Evolutionary conservation across 1,140 invertebrate species (phyloP), one percentile per base, ranked within the genome.

Genomic region (Lasioglossum baleicum): DNA sequence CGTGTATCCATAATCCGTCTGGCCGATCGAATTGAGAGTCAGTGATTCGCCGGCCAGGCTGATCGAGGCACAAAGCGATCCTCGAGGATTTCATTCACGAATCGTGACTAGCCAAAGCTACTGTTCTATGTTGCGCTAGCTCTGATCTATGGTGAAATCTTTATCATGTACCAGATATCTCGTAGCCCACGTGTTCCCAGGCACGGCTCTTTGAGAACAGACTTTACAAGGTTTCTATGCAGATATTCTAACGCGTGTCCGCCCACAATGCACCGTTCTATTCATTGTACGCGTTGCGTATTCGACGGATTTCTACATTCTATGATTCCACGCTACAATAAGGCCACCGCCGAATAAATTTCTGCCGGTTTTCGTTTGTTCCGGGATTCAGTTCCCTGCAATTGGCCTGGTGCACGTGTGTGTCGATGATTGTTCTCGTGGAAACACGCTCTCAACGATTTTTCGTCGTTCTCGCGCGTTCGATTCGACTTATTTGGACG

Each of bases 101-200:
- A 63, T 81, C 65, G 78, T 74, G 75, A 81, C 76, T 73, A 31
- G 75, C 66, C 56, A n/a, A 35, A 15, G 76, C 81, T 80, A 82
- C 81, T 35, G 69, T 60, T 22, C 74, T 26, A 75, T 7, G 13
- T 17, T 42, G 65, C 17, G 44, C 51, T 17, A n/a, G 17, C 44
- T 61, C 65, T 78, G 83, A 83, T 86, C 61, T 72, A 83, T 81
- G 78, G 68, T 66, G 85, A 87, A 87, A 87, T 83, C 74, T 71
- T 83, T 75, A 79, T 87, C 84, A 75, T 65, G 63, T 83, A 83
- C 69, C 71, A 86, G 83, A 86, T 87, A 87, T 72, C 31, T 72
- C 31, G n/a, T 75, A 77, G 65, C 73, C 83, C 74, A 85, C 83
- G 78, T 84, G 69, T 74, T 20, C 77, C 35, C 72, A 63, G 42